phyloP scores from a whole-genome alignment of 1,140 invertebrate genomes.

The Episyrphus balteatus region DNA sequence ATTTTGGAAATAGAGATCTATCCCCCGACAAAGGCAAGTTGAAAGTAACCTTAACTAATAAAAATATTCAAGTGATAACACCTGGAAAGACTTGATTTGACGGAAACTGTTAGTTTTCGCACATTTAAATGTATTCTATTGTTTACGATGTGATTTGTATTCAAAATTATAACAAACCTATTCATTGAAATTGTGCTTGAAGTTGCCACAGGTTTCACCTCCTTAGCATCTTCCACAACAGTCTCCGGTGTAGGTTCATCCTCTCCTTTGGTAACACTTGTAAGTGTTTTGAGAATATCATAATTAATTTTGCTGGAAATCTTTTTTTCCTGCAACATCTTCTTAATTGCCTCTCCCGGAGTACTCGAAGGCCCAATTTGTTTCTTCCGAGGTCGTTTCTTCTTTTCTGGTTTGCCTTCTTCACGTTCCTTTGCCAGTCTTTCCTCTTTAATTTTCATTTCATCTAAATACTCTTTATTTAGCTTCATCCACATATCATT shows the following conservation, averaged over 20 bases:
- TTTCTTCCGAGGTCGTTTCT: constrained; percentile 51
- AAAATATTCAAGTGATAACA: too few relatives aligned
- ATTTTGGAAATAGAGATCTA: too few relatives aligned
- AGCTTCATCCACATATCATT: constrained; percentile 71
- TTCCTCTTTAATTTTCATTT: constrained; percentile 77
- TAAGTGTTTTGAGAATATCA: constrained; percentile 75
- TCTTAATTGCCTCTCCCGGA: constrained; percentile 88
- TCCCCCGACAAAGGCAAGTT: too few relatives aligned
- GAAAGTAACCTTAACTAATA: too few relatives aligned
- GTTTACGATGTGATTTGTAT: too few relatives aligned
- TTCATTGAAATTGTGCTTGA: not conserved
- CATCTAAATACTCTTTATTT: constrained; percentile 72
- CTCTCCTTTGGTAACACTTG: constrained; percentile 7
- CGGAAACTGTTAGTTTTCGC: too few relatives aligned
- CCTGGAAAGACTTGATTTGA: too few relatives aligned
- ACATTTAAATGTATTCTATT: too few relatives aligned
- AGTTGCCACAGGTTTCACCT: not conserved
- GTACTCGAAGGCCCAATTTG: constrained; percentile 56
- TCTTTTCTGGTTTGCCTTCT: constrained; percentile 69
- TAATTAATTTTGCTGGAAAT: constrained; percentile 97
- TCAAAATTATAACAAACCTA: not conserved
- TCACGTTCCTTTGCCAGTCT: constrained; percentile 57
- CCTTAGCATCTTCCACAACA: not conserved
- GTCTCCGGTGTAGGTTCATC: constrained; percentile 11
- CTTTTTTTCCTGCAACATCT: constrained; percentile 89